phyloP scores from a whole-genome alignment of 2,888 invertebrate species.

The Teleiodes luculella region DNA sequence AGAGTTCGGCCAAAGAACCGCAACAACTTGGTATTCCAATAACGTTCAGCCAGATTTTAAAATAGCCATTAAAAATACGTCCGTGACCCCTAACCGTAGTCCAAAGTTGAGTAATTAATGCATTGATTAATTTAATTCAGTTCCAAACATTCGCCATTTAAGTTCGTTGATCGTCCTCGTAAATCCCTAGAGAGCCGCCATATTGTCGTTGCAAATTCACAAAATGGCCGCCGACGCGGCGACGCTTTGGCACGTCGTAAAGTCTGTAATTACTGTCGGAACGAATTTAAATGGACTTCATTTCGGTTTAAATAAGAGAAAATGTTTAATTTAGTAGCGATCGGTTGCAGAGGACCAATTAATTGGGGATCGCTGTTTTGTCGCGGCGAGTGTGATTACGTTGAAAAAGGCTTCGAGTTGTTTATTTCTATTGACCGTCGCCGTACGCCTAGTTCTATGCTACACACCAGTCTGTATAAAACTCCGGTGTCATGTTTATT shows the following conservation, averaged over 20 bases:
- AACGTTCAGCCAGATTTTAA: not conserved
- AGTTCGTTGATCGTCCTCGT: constrained; percentile 43
- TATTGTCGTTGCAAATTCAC: constrained; percentile 35
- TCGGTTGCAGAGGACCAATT: constrained; percentile 63
- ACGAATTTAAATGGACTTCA: constrained; percentile 74
- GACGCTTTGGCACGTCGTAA: constrained; percentile 72
- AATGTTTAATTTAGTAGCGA: constrained; percentile 75
- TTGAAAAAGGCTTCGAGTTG: not conserved
- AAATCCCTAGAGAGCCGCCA: constrained; percentile 47
- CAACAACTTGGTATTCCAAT: not conserved
- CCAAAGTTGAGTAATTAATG: constrained; percentile 51
- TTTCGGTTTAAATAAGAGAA: constrained; percentile 76
- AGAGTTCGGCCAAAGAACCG: too few relatives aligned
- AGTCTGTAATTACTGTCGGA: constrained; percentile 73
- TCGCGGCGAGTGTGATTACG: constrained; percentile 20
- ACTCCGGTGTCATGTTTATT: too few relatives aligned
- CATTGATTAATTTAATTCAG: constrained; percentile 64
- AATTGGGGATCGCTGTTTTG: constrained; percentile 66
- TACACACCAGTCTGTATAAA: too few relatives aligned
- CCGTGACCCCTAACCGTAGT: not conserved
- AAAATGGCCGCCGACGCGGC: constrained; percentile 56
- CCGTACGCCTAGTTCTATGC: too few relatives aligned
- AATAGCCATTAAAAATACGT: not conserved
- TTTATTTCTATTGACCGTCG: constrained; percentile 1
- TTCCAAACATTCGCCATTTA: constrained; percentile 59